Base-by-base conservation (phyloP, 1,140 invertebrate species). In the Phenacoccus solenopsis region DNA sequence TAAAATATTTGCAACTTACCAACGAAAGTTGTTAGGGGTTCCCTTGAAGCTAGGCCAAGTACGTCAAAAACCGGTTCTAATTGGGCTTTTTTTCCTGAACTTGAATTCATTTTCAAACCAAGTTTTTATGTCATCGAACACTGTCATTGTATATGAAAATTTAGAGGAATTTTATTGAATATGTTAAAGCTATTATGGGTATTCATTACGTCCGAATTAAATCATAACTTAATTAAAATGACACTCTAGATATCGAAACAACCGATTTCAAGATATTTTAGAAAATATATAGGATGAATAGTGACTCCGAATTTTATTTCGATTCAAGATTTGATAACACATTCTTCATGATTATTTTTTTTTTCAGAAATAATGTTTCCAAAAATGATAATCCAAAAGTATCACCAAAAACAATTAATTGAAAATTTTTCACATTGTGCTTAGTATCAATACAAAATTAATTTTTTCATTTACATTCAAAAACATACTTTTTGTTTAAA, bases 11-110 rank as follows among this genome's bases (percentile, higher is more conserved):
- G 21, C n/a, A 12, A 0, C 30, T 30, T 64, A 71, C 71, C 71
- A n/a, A 35, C 22, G 38, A 71, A 71, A 27, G 38, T 71, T 25
- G 24, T 69, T 4, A 71, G 35, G 0, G 71, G 71, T 0, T 49
- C 28, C 49, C 38, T 68, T 49, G 71, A 71, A 28, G 67, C 28
- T 16, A 69, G 10, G 12, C 71, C 71, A 38, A 71, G 27, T 4
- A 71, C 67, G 16, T 71, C 69, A 22, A 57, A 68, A 0, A 69
- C 38, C n/a, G 71, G 68, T 28, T 49, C 38, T n/a, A 49, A 16
- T 16, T 49, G 38, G 20, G 38, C 13, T 2, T 49, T 49, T 49
- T 49, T 49, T 49, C 5, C 38, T 10, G 38, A 49, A 49, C 20
- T 49, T 9, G 38, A 49, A 49, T 49, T 49, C 38, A 49, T 49